Percentiles rank a stretch among this genome's conserved stretches.
These are phyloP conservation scores for Cacatua alba DNA, from an alignment of 2,113 vertebrate genomes.

Conservation along the genomic window DNA sequence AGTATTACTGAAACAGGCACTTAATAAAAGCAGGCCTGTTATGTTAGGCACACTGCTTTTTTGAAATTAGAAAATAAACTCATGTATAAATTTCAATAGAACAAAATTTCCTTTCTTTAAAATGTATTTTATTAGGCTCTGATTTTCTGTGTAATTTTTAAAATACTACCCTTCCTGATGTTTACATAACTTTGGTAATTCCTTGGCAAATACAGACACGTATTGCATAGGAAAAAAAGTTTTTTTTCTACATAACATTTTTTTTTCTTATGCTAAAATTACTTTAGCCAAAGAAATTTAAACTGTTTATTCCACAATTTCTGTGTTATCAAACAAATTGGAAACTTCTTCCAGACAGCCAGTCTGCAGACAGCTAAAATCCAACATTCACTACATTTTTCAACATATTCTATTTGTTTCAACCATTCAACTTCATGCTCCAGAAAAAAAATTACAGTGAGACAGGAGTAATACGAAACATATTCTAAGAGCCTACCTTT, in stretches of 20 bases:
- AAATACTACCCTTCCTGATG: background rate
- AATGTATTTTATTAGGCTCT: background rate
- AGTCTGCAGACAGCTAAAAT: background rate
- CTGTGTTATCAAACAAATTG: background rate
- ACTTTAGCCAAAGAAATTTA: background rate
- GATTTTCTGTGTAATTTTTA: background rate
- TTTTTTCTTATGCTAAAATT: background rate
- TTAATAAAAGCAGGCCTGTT: conserved; percentile 15
- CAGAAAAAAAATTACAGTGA: background rate
- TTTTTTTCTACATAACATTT: background rate
- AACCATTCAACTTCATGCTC: background rate
- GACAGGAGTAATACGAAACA: background rate
- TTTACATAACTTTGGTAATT: background rate
- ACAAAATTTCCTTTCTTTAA: background rate
- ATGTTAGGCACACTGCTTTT: background rate
- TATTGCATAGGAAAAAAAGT: background rate
- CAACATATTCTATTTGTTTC: background rate
- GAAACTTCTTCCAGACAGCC: background rate
- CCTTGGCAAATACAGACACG: background rate
- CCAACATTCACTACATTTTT: background rate
- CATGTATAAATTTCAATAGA: background rate
- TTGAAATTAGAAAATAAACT: background rate
- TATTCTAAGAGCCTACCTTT: background rate
- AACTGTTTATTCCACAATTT: background rate
- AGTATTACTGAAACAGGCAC: background rate